A percentile compares a stretch with the other conserved stretches of the same genome.
Conservation (phyloP, 1,140 invertebrate genomes). For the Drosophila trapezifrons region DNA sequence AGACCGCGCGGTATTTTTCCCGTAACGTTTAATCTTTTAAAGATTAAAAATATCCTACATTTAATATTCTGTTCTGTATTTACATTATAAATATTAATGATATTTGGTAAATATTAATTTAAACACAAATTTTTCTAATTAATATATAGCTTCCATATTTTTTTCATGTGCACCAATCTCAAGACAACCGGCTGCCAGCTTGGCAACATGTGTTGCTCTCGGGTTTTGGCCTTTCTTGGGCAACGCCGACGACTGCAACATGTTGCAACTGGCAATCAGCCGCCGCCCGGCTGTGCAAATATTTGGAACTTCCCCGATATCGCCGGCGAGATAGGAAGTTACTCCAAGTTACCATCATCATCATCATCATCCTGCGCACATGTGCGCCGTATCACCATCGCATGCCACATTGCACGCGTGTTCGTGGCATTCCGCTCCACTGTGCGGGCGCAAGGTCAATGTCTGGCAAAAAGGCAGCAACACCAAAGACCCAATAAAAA, state of each 20-base stretch:
- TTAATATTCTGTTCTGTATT: background rate
- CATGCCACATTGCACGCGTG: constrained; percentile 1
- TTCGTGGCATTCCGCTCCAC: constrained; percentile 51
- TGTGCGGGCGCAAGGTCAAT: constrained; percentile 77
- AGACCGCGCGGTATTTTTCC: too few relatives aligned
- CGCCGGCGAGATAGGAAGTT: constrained; percentile 33
- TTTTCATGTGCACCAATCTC: background rate
- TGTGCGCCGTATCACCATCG: constrained; percentile 16
- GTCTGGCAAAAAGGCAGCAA: constrained; percentile 52
- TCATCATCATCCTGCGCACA: constrained; percentile 5
- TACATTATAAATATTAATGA: too few relatives aligned
- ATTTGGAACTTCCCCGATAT: constrained; percentile 51
- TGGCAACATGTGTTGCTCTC: constrained; percentile 69
- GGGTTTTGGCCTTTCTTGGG: constrained; percentile 46
- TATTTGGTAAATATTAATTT: background rate
- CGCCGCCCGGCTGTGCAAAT: constrained; percentile 49
- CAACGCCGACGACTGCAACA: constrained; percentile 35
- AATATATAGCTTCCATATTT: background rate
- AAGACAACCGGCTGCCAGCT: constrained; percentile 35
- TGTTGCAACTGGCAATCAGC: constrained; percentile 59
- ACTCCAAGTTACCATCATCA: constrained; percentile 12
- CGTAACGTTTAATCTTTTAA: background rate
- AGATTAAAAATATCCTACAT: too few relatives aligned
- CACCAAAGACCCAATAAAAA: constrained; percentile 5
- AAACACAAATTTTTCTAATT: background rate